These are phyloP conservation scores for Agonopterix subpropinquella DNA, from an alignment of 2,888 invertebrate genomes.

Conservation along the genomic window DNA sequence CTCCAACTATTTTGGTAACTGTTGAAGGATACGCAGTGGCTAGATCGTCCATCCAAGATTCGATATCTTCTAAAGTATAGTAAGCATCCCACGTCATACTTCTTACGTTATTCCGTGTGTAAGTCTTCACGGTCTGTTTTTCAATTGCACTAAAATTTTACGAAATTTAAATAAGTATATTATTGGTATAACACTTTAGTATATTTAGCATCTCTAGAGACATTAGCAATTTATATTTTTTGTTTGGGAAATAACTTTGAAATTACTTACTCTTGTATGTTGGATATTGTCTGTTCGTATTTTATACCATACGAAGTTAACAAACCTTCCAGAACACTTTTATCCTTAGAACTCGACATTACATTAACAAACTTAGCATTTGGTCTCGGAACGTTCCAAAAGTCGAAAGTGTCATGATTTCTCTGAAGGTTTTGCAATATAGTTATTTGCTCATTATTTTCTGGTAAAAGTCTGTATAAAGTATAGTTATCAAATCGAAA, in stretches of 20 bases:
- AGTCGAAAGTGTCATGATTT: conserved; percentile 53
- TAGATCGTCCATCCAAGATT: conserved; percentile 74
- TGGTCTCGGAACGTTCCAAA: conserved; percentile 50
- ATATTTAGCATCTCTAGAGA: background rate
- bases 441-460: conserved; percentile 57
- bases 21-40: conserved; percentile 53
- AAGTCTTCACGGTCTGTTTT: conserved; percentile 48
- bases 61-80: conserved; percentile 74
- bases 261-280: conserved; percentile 67
- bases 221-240: background rate
- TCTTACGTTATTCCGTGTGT: conserved; percentile 29
- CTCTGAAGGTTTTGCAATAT: conserved; percentile 61
- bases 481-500: conserved; percentile 51
- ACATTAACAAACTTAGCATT: conserved; percentile 47
- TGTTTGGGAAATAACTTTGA: background rate
- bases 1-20: conserved; percentile 54
- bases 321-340: conserved; percentile 37
- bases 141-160: conserved; percentile 60
- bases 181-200: background rate
- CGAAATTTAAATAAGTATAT: background rate
- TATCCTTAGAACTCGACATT: conserved; percentile 55
- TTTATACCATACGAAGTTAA: conserved; percentile 46
- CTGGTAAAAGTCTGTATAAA: conserved; percentile 73
- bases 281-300: conserved; percentile 51
- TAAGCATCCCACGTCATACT: conserved; percentile 77